Conservation (phyloP, 2,113 vertebrate genomes). For the Nycticebus coucang region DNA sequence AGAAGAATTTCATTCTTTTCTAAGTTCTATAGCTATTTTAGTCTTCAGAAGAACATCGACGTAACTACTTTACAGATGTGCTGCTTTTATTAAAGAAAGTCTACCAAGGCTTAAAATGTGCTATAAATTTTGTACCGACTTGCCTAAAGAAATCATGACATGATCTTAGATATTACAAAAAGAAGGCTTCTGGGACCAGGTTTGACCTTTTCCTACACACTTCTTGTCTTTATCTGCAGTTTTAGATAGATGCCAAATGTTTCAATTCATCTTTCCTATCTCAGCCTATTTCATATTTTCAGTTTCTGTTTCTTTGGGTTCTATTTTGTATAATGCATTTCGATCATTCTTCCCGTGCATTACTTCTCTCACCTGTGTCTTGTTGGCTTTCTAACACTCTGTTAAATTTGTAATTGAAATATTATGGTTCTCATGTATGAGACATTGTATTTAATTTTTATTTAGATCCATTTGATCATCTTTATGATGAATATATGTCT, state of each 20-base stretch:
- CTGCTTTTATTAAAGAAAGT: constrained; percentile 78
- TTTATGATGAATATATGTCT: background rate
- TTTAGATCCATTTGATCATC: background rate
- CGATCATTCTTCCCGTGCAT: background rate
- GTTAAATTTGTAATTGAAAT: background rate
- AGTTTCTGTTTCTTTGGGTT: background rate
- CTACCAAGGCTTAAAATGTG: constrained; percentile 73
- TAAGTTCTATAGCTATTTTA: constrained; percentile 46
- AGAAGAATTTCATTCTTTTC: constrained; percentile 55
- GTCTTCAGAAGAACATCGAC: constrained; percentile 68
- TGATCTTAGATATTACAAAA: background rate
- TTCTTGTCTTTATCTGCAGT: background rate
- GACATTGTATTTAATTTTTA: background rate
- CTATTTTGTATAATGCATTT: background rate
- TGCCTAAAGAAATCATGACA: background rate
- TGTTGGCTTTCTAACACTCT: background rate
- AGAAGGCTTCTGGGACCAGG: background rate
- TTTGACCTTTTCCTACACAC: background rate
- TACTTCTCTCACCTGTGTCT: background rate
- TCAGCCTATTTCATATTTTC: background rate
- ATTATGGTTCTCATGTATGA: background rate
- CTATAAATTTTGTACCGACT: constrained; percentile 50
- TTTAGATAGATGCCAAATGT: background rate
- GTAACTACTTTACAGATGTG: constrained; percentile 69
- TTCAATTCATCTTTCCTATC: background rate